Evolutionary conservation across 2,888 invertebrate genomes (phyloP).

Genomic region (Euplagia quadripunctaria): DNA sequence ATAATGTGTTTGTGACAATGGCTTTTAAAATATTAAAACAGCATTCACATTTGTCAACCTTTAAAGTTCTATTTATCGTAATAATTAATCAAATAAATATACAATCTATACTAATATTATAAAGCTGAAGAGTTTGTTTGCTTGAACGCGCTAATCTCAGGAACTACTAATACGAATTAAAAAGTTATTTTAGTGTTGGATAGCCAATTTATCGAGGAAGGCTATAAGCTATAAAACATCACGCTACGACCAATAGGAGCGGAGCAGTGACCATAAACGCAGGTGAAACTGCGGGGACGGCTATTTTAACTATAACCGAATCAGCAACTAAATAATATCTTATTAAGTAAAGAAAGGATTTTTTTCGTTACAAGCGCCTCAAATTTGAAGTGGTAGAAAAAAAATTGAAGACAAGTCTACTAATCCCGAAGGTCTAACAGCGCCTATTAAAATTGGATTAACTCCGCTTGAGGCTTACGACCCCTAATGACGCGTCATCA

Average conservation of each 20-base stretch:
- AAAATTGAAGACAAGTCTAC: slow-evolving; percentile 8
- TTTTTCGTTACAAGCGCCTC: not conserved
- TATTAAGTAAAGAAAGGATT: not conserved
- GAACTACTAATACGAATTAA: too few species aligned
- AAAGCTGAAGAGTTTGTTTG: too few species aligned
- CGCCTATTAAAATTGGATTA: slow-evolving; percentile 72
- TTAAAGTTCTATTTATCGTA: not conserved
- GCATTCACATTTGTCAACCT: not conserved
- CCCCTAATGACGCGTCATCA: slow-evolving; percentile 66
- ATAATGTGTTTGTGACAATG: too few species aligned
- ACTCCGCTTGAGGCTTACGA: slow-evolving; percentile 61
- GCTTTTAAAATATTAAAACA: too few species aligned
- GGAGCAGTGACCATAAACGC: too few species aligned
- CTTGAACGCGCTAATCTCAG: too few species aligned
- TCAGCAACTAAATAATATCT: not conserved
- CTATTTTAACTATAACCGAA: not conserved
- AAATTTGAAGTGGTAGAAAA: slow-evolving; percentile 11
- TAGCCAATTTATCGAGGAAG: too few species aligned
- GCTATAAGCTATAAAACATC: too few species aligned
- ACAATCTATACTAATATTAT: too few species aligned
- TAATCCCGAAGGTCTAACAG: slow-evolving; percentile 38
- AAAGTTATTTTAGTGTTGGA: too few species aligned
- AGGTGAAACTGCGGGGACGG: too few species aligned
- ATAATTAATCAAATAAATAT: not conserved
- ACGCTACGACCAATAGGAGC: too few species aligned